Evolutionary conservation across 2,113 vertebrate genomes (phyloP), one percentile per base, ranked within the genome.

Genomic region (Pteronura brasiliensis): DNA sequence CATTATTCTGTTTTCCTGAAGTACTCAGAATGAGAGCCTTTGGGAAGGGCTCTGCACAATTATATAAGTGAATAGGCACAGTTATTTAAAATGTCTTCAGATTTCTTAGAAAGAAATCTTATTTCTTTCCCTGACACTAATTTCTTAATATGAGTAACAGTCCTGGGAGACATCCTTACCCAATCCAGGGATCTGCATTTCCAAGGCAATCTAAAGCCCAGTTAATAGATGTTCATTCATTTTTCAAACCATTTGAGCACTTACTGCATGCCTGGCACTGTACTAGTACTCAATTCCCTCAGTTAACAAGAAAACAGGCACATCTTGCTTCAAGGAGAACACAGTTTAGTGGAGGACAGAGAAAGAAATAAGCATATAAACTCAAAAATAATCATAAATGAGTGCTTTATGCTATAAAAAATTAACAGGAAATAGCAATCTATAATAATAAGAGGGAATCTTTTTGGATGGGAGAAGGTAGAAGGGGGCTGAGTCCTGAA

Each of bases 31-130:
- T 49, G 94, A 96, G 77, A 93, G 93, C 39, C 90, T 91, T 95
- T 7, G 59, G 87, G 47, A 97, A 94, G 83, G 83, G 29, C 23
- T 94, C 76, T 85, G n/a, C 88, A 44, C 90, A 96, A 96, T 97
- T 97, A 96, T 69, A 95, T 72, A 96, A 96, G 94, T 97, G 96
- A 98, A 97, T 74, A 96, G 88, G 59, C 90, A 93, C 34, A 95
- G 84, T 96, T 95, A 94, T 93, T 93, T 88, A 85, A 97, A 97
- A 96, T 91, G 23, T 93, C 98, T 95, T 98, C 77, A 63, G 65
- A 94, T 90, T 95, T 97, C 85, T 47, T 94, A 88, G 93, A 97
- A 97, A 92, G 29, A 92, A 96, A 90, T 90, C 55, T 90, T 87
- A 65, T 86, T 95, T 94, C 49, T 95, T 96, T 96, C 77, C 34